These are phyloP conservation scores for Trichechus manatus DNA, from an alignment of 2,113 vertebrate genomes.

Conservation along the genomic window DNA sequence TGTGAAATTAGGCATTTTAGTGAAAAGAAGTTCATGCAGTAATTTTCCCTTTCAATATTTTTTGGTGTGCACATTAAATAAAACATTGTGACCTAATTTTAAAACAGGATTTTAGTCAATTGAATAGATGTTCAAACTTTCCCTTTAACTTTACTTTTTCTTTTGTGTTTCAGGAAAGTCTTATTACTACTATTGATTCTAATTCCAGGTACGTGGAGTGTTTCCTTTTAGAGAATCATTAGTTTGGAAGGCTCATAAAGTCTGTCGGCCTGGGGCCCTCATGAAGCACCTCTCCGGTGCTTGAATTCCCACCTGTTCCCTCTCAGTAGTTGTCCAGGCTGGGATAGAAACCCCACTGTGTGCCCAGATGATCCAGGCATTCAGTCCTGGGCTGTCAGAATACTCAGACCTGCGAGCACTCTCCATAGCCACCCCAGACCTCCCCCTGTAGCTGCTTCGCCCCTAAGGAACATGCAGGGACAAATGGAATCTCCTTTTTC, in stretches of 20 bases:
- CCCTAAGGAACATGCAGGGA: neutral
- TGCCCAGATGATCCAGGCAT: too few species aligned
- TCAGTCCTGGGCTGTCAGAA: neutral
- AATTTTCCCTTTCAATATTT: neutral
- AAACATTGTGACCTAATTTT: neutral
- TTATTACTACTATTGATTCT: slow-evolving; percentile 87
- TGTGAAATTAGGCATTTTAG: neutral
- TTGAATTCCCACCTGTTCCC: rapidly evolving
- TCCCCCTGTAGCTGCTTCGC: neutral
- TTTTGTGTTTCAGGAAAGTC: slow-evolving; percentile 87
- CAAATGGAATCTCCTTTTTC: rapidly evolving
- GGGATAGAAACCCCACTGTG: neutral
- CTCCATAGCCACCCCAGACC: neutral
- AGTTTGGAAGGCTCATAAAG: neutral
- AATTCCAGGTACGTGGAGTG: slow-evolving; percentile 86
- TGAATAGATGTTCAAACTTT: neutral
- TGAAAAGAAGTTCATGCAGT: neutral
- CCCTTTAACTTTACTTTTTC: slow-evolving; percentile 1
- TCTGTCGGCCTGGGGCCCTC: neutral
- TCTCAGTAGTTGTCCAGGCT: neutral
- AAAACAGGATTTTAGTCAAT: neutral
- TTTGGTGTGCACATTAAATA: neutral
- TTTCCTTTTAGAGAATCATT: neutral
- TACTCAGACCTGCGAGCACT: neutral
- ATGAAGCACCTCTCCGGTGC: too few species aligned